Conservation (phyloP, 2,888 invertebrate genomes). For the Allophyes oxyacanthae region DNA sequence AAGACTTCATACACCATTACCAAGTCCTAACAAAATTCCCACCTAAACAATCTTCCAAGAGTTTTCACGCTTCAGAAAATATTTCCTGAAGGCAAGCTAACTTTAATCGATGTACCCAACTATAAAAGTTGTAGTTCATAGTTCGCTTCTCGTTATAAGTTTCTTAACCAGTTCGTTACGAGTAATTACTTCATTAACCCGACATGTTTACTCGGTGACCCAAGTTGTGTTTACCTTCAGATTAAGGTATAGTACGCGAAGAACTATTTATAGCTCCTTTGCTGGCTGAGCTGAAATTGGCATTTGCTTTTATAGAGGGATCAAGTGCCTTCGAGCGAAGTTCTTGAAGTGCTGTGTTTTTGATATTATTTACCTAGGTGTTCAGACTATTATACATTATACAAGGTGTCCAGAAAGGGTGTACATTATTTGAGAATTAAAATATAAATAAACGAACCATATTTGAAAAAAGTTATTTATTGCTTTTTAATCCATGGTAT, state of each 20-base stretch:
- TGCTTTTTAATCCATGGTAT: too few species aligned
- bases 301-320: neutral
- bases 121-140: slow-evolving; percentile 36
- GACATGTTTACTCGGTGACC: slow-evolving; percentile 48
- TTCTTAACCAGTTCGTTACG: slow-evolving; percentile 43
- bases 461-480: too few species aligned
- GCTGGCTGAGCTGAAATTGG: neutral
- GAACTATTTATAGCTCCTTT: slow-evolving; percentile 19
- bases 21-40: slow-evolving; percentile 22
- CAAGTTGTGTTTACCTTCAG: slow-evolving; percentile 28
- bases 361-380: too few species aligned
- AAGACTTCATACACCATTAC: neutral
- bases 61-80: slow-evolving; percentile 43
- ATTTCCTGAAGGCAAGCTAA: slow-evolving; percentile 43
- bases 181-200: slow-evolving; percentile 56
- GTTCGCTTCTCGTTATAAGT: slow-evolving; percentile 48
- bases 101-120: slow-evolving; percentile 54
- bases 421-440: too few species aligned
- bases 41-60: slow-evolving; percentile 28
- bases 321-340: neutral
- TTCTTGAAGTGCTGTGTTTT: too few species aligned
- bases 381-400: too few species aligned
- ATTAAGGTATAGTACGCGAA: slow-evolving; percentile 21
- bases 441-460: too few species aligned
- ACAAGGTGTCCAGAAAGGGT: too few species aligned